These are phyloP conservation scores for Eubasilissa splendida DNA, from an alignment of 2,888 invertebrate genomes.

Conservation along the genomic window DNA sequence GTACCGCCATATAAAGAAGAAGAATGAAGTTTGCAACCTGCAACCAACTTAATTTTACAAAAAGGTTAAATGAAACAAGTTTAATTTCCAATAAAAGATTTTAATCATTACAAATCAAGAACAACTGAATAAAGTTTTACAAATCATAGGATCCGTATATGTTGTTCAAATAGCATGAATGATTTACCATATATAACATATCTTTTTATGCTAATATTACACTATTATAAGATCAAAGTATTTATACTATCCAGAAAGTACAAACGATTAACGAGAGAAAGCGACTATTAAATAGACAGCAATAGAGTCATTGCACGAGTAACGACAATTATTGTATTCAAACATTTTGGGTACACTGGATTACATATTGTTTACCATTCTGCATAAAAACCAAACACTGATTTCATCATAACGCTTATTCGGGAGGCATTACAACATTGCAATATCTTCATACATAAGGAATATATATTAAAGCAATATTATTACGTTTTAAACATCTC, in stretches of 20 bases:
- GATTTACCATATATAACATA: conserved; percentile 10
- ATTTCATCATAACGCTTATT: neutral
- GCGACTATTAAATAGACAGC: conserved; percentile 11
- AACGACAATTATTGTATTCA: neutral
- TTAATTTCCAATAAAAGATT: conserved; percentile 31
- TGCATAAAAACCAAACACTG: conserved; percentile 12
- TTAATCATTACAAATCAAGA: conserved; percentile 41
- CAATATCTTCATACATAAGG: conserved; percentile 20
- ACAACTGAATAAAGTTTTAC: conserved; percentile 21
- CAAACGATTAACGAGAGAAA: conserved; percentile 26
- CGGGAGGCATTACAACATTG: conserved; percentile 15
- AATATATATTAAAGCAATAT: conserved; percentile 18
- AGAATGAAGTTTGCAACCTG: too few species aligned
- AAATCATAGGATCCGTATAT: conserved; percentile 1
- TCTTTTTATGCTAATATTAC: conserved; percentile 21
- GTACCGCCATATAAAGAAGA: too few species aligned
- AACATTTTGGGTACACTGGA: conserved; percentile 11
- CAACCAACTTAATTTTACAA: too few species aligned
- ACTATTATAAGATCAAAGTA: conserved; percentile 21
- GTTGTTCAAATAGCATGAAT: conserved; percentile 12
- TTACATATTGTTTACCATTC: conserved; percentile 9
- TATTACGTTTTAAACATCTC: neutral
- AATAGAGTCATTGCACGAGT: neutral
- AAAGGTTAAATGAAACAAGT: neutral
- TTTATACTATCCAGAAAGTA: conserved; percentile 16